Base-by-base conservation (phyloP, 2,797 vertebrate genomes). In the Acanthiza pusilla region DNA sequence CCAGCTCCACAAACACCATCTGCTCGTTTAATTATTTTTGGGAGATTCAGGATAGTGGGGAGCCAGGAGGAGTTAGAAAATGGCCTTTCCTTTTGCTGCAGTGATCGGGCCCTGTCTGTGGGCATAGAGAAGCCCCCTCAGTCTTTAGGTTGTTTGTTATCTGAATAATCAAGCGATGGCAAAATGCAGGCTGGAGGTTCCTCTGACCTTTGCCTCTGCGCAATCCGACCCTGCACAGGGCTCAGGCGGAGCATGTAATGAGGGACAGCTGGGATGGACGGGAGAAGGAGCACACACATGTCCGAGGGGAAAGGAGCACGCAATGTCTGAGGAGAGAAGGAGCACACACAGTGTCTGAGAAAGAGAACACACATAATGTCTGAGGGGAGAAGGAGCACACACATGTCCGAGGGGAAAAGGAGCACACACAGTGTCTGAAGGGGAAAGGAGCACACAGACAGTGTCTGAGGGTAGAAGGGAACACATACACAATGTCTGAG, bases 171-270 rank as follows among this genome's bases (percentile, higher is more conserved):
- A 83, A 90, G 25, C 0, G 7, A 65, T 45, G 84, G 93, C 92
- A 85, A 77, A 79, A 77, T 23, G 71, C 78, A n/a, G 88, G 92
- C 93, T 96, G 88, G 90, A 82, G 89, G 94, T 73, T 85, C 88
- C 91, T 89, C 82, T 97, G 96, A 97, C 94, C 89, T 95, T 82
- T 97, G 93, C 88, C 94, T 97, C 16, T 0, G 29, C 8, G 47
- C 88, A 97, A 94, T 89, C 89, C 2, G 73, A 97, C 79, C 93
- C 89, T 30, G 13, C 2, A 20, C 86, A 11, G 61, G 15, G 42
- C 45, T 88, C 93, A 93, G 92, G 55, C 30, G 13, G 96, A 97
- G 93, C 92, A 88, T 96, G 94, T 97, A 96, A 97, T 92, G 93
- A 97, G 94, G 30, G 66, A 61, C 97, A 97, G 95, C 96, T 97